Percentiles rank a stretch among this genome's conserved stretches.
Conservation (phyloP, 2,113 vertebrate species). For the Callopanchax toddi region DNA sequence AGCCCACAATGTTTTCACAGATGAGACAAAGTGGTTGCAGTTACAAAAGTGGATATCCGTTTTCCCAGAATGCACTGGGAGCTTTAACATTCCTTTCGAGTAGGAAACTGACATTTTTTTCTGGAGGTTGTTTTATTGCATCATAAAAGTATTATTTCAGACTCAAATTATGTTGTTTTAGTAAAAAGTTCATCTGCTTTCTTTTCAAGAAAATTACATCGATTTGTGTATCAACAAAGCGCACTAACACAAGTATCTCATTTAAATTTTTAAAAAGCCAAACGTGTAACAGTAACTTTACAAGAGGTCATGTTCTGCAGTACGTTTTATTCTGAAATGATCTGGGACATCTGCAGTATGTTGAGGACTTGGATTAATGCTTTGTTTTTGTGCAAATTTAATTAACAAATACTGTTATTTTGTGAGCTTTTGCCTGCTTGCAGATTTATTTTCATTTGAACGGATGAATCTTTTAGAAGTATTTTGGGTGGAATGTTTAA, state of each 20-base stretch:
- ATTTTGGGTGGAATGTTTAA: not conserved
- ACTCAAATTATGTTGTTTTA: not conserved
- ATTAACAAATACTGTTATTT: not conserved
- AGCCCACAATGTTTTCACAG: no score
- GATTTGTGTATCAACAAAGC: not conserved
- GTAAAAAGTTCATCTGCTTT: not conserved
- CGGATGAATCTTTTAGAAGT: no score
- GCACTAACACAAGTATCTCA: not conserved
- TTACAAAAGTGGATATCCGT: no score
- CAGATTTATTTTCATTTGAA: not conserved
- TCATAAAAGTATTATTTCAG: not conserved
- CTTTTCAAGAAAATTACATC: not conserved
- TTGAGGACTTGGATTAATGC: not conserved
- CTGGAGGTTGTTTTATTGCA: not conserved
- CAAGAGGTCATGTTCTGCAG: no score
- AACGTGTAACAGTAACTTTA: not conserved
- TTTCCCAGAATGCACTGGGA: not conserved
- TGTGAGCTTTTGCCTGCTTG: not conserved
- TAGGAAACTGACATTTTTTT: no score
- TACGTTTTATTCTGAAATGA: not conserved
- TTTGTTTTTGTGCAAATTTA: not conserved
- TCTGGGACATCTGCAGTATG: not conserved
- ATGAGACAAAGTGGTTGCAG: no score
- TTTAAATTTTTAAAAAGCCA: not conserved
- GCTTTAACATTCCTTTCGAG: not conserved